phyloP scores from a whole-genome alignment of 2,797 vertebrate genomes.

The Manis javanica region DNA sequence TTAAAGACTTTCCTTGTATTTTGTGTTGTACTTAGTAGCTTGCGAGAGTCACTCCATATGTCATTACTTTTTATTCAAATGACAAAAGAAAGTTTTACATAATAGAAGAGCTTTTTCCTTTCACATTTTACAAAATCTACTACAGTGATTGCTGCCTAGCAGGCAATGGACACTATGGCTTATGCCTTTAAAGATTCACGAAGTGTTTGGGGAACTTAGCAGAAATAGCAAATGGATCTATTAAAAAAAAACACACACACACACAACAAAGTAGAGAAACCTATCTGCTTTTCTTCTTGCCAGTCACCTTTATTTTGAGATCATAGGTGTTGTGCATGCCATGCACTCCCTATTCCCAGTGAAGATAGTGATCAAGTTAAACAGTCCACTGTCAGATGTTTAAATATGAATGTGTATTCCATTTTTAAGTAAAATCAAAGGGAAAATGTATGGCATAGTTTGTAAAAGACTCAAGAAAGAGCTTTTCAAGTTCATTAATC shows the following conservation, averaged over 20 bases:
- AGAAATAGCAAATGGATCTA: slow-evolving; percentile 53
- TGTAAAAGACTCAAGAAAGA: background rate
- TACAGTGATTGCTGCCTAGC: slow-evolving; percentile 41
- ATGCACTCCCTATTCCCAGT: slow-evolving; percentile 31
- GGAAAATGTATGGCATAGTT: background rate
- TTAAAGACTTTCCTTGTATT: background rate
- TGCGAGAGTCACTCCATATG: background rate
- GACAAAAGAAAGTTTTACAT: background rate
- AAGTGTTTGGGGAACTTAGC: slow-evolving; percentile 26
- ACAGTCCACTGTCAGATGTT: background rate
- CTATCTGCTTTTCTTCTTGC: slow-evolving; percentile 70
- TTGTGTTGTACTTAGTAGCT: background rate
- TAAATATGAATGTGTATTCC: slow-evolving; percentile 12
- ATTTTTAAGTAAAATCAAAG: background rate
- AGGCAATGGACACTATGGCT: slow-evolving; percentile 61
- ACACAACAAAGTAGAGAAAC: background rate
- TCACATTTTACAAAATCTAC: slow-evolving; percentile 47
- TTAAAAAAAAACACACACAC: background rate
- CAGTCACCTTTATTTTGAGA: slow-evolving; percentile 76
- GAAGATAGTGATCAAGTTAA: slow-evolving; percentile 3
- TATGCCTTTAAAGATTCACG: slow-evolving; percentile 49
- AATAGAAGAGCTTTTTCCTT: background rate
- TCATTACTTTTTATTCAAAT: slow-evolving; percentile 30
- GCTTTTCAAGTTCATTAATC: background rate
- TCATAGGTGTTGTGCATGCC: slow-evolving; percentile 66